Conservation (phyloP, 2,888 invertebrate genomes). For the Eilema sororculum region DNA sequence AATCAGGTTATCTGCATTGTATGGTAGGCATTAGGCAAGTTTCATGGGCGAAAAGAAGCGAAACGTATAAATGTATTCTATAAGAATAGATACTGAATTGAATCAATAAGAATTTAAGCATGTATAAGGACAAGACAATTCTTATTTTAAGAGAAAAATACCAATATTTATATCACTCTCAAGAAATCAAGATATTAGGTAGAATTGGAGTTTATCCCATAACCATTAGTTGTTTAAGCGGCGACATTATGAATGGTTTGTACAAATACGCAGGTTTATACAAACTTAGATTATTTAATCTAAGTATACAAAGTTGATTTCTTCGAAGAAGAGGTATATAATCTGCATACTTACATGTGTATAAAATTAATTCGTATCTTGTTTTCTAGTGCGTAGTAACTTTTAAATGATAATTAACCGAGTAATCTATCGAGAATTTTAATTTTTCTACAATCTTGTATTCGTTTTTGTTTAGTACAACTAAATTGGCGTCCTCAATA, state of each 20-base stretch:
- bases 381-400: constrained; percentile 27
- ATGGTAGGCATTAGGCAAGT: not conserved
- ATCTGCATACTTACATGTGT: constrained; percentile 13
- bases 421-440: constrained; percentile 22
- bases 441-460: not conserved
- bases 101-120: not conserved
- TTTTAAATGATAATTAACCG: constrained; percentile 33
- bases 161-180: not conserved
- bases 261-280: too few relatives aligned
- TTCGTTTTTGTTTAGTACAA: not conserved
- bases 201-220: too few relatives aligned
- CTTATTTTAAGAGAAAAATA: too few relatives aligned
- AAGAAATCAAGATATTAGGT: too few relatives aligned
- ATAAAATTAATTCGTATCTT: constrained; percentile 38
- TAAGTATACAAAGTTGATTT: too few relatives aligned
- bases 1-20: not conserved
- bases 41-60: not conserved
- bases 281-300: too few relatives aligned
- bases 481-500: not conserved
- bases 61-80: too few relatives aligned
- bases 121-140: too few relatives aligned
- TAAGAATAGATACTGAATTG: too few relatives aligned
- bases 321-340: too few relatives aligned
- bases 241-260: too few relatives aligned
- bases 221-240: too few relatives aligned